Conservation (phyloP, 2,797 vertebrate genomes). For the Poeciliopsis turneri region DNA sequence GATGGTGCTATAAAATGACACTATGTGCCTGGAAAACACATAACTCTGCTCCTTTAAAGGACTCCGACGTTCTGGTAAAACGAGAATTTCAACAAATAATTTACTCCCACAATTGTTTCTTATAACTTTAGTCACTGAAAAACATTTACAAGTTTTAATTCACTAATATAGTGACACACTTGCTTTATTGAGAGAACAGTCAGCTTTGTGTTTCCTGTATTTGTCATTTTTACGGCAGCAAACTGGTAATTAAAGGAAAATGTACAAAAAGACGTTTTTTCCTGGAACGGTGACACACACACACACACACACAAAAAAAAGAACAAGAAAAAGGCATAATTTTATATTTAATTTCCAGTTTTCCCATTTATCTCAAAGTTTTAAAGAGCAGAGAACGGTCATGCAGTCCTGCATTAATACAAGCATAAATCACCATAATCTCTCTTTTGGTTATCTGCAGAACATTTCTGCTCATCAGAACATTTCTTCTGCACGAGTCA, state of each 20-base stretch:
- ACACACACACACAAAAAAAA: background rate
- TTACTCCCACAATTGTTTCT: background rate
- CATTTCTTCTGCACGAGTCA: slow-evolving; percentile 42
- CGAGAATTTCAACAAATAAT: background rate
- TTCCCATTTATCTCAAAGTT: background rate
- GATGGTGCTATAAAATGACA: no score
- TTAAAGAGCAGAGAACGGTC: background rate
- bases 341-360: background rate
- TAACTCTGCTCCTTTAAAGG: background rate
- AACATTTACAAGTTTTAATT: slow-evolving; percentile 33
- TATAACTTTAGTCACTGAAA: background rate
- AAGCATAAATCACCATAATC: background rate
- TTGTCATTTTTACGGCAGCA: background rate
- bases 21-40: background rate
- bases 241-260: slow-evolving; percentile 10
- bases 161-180: slow-evolving; percentile 44
- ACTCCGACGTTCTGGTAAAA: background rate
- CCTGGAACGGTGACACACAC: background rate
- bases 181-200: slow-evolving; percentile 27
- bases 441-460: background rate
- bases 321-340: background rate
- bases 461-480: slow-evolving; percentile 1
- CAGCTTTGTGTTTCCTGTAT: slow-evolving; percentile 10
- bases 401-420: background rate
- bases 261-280: background rate